A percentile compares a stretch with the other conserved stretches of the same genome.
Conservation (phyloP, 1,140 invertebrate genomes). For the fruit fly (Drosophila melanogaster) region Release_6_plus_ISO1_MT NT_037436.4:11063501-11064000, state of each 20-base stretch:
- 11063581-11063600: conserved; percentile 58
- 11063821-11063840: conserved; percentile 37
- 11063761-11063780: conserved; percentile 41
- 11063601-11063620: conserved; percentile 71
- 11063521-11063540: conserved; percentile 74
- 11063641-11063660: conserved; percentile 65
- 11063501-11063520: conserved; percentile 64
- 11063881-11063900: conserved; percentile 56
- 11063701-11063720: conserved; percentile 69
- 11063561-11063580: conserved; percentile 46
- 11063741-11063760: conserved; percentile 62
- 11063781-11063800: conserved; percentile 41
- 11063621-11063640: conserved; percentile 65
- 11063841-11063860: conserved; percentile 44
- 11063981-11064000: conserved; percentile 60
- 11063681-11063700: conserved; percentile 30
- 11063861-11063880: conserved; percentile 59
- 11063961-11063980: conserved; percentile 49
- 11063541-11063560: conserved; percentile 54
- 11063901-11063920: conserved; percentile 63
- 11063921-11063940: conserved; percentile 64
- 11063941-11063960: conserved; percentile 64
- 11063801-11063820: conserved; percentile 39
- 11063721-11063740: conserved; percentile 54
- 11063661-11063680: conserved; percentile 53